phyloP scores from a whole-genome alignment of 2,113 vertebrate genomes.

The Plotosus lineatus region DNA sequence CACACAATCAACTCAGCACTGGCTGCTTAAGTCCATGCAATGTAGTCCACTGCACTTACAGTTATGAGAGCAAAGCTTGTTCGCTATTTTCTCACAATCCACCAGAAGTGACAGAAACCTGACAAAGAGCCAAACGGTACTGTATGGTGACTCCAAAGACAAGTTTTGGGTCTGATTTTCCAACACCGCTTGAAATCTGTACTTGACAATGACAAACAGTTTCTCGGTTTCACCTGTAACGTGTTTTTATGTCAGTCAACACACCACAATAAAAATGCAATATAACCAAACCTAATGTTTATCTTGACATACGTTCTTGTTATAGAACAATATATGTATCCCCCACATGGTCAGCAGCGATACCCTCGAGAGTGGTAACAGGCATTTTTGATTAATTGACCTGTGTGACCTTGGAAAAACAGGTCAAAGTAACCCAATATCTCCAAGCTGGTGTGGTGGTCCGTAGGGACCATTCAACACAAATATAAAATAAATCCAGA shows the following conservation, averaged over 20 bases:
- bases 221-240: too few relatives aligned
- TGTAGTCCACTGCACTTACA: constrained; percentile 61
- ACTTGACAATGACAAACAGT: neutral
- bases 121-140: constrained; percentile 62
- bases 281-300: neutral
- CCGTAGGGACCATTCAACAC: too few relatives aligned
- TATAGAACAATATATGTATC: too few relatives aligned
- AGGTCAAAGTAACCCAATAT: too few relatives aligned
- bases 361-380: too few relatives aligned
- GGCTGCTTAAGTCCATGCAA: neutral
- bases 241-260: too few relatives aligned
- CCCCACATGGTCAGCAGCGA: too few relatives aligned
- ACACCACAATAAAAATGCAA: neutral
- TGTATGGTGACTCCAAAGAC: constrained; percentile 62
- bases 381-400: too few relatives aligned
- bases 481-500: too few relatives aligned
- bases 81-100: constrained; percentile 61
- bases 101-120: constrained; percentile 70
- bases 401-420: too few relatives aligned
- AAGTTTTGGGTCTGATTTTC: constrained; percentile 65
- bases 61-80: constrained; percentile 72
- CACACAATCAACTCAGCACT: neutral
- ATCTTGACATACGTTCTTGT: too few relatives aligned
- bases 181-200: constrained; percentile 62
- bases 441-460: too few relatives aligned